Evolutionary conservation across 35 echinoderm and acorn worm species (phyloP), one percentile per base, ranked within the genome.

Genomic region (Apostichopus californicus): DNA sequence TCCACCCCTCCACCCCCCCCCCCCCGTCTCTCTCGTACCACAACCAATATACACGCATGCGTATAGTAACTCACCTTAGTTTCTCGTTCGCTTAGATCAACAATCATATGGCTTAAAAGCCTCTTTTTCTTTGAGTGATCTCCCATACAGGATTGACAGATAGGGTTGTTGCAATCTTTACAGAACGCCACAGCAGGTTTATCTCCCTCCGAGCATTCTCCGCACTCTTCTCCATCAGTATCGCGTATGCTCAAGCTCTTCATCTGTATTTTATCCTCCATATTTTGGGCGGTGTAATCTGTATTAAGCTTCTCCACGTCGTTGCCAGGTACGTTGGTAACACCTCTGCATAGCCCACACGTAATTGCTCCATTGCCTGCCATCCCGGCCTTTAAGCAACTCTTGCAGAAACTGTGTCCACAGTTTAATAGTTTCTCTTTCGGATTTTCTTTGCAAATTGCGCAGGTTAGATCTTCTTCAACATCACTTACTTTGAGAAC

Each of bases 331-430:
- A 85, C 56, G 5, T 18, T n/a, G 6, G 81, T 85, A n/a, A 20
- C 12, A 21, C 22, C 12, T 15, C 81, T 57, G 55, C 81, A 85
- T 22, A 85, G 55, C 20, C 81, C 81, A 58, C 81, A 85, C 17
- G 9, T 85, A 20, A 85, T 25, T 21, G 9, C 8, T n/a, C 81
- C 81, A 73, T 22, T 73, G 3, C 15, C 5, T 57, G 81, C 17
- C 23, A 22, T 85, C 54, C 81, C 14, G 0, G 55, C 55, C 10
- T 15, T 58, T 25, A 85, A 52, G 54, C 81, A 85, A 57, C 0
- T 85, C 23, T 85, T 85, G 81, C 81, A 85, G 52, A 85, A 85
- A 85, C 81, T 85, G 81, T 85, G 81, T 8, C 81, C 81, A 59
- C 81, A 85, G 1, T 8, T 21, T 7, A 85, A 52, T 6, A 85